phyloP scores from a whole-genome alignment of 30 jellyfish, hydroid and myxozoan genomes.

The Nemopilema nomurai region DNA sequence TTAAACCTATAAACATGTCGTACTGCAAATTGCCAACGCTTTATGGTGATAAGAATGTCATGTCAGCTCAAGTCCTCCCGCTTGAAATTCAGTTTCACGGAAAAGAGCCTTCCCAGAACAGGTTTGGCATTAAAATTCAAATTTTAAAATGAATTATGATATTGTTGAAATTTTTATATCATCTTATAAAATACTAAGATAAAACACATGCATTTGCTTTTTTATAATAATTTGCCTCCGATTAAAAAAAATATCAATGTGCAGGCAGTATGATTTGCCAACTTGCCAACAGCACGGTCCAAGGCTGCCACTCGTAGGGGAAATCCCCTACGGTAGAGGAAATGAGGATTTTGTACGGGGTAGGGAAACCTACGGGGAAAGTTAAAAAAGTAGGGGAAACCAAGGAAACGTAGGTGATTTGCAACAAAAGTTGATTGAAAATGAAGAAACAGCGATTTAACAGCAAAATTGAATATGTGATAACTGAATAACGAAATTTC shows the following conservation, averaged over 20 bases:
- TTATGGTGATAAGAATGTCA: conserved; percentile 8
- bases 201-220: background rate
- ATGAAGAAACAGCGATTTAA: too few relatives aligned
- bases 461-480: too few relatives aligned
- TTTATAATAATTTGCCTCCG: background rate
- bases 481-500: too few relatives aligned
- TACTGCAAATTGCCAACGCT: conserved; percentile 6
- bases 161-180: background rate
- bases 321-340: conserved; percentile 53
- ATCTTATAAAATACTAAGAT: background rate
- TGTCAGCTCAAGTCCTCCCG: conserved; percentile 6
- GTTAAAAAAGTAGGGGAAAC: too few relatives aligned
- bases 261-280: background rate
- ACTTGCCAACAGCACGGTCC: too few relatives aligned
- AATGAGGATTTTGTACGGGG: conserved; percentile 12
- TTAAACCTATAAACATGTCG: background rate
- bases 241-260: background rate
- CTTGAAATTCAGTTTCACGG: conserved; percentile 16
- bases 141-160: background rate
- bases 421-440: too few relatives aligned
- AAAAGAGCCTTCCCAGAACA: background rate
- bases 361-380: too few relatives aligned
- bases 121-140: background rate
- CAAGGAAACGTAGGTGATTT: too few relatives aligned
- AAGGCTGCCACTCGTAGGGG: conserved; percentile 69